phyloP scores from a whole-genome alignment of 2,888 invertebrate genomes.

The Leptinotarsa haldemani region DNA sequence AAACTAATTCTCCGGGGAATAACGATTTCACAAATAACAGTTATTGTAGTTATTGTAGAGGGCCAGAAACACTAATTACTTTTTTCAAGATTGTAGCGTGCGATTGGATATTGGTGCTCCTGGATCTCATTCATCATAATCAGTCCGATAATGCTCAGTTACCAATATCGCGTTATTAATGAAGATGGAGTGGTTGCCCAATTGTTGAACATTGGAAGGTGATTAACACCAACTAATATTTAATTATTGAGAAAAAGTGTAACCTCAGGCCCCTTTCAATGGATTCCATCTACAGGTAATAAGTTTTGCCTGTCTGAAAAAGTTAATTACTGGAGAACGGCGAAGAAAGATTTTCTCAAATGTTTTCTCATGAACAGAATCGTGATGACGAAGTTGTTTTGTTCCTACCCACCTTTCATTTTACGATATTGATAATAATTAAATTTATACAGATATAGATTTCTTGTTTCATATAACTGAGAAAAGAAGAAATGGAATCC shows the following conservation, averaged over 20 bases:
- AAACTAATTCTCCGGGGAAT: too few species aligned
- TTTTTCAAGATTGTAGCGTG: constrained; percentile 11
- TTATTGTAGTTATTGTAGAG: background rate
- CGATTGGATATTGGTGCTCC: constrained; percentile 16
- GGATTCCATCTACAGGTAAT: constrained; percentile 23
- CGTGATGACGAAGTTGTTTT: background rate
- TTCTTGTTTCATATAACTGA: too few species aligned
- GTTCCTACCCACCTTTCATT: background rate
- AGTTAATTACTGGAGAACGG: constrained; percentile 4
- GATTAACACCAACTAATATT: constrained; percentile 38
- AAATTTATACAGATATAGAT: too few species aligned
- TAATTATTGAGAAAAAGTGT: constrained; percentile 22
- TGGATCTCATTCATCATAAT: constrained; percentile 38
- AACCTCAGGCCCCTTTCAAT: background rate
- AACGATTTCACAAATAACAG: background rate
- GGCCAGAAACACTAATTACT: constrained; percentile 11
- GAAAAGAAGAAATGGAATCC: too few species aligned
- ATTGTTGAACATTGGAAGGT: constrained; percentile 29
- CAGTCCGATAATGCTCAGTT: constrained; percentile 29
- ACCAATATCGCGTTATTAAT: constrained; percentile 41
- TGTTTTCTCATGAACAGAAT: background rate
- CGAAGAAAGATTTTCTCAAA: background rate
- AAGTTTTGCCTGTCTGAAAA: constrained; percentile 12
- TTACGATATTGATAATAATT: background rate
- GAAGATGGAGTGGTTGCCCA: constrained; percentile 28